These are phyloP conservation scores for Drosophila borborema DNA, from an alignment of 2,888 invertebrate genomes.

Conservation along the genomic window DNA sequence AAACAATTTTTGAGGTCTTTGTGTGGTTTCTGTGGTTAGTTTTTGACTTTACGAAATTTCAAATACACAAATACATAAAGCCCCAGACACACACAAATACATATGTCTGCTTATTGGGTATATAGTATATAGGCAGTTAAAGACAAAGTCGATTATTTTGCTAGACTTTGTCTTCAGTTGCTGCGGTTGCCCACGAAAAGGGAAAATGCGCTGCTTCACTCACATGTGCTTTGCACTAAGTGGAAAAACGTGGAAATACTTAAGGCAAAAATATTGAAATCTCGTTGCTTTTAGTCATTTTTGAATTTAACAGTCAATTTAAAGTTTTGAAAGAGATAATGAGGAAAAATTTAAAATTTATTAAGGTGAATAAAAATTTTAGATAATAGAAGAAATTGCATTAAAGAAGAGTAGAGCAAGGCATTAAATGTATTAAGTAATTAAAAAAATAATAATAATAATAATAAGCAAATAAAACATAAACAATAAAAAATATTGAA, in stretches of 20 bases:
- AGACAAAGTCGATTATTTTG: constrained; percentile 31
- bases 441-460: not conserved
- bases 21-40: constrained; percentile 51
- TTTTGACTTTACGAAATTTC: constrained; percentile 27
- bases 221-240: constrained; percentile 16
- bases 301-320: not conserved
- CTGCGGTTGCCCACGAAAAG: constrained; percentile 28
- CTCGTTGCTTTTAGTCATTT: not conserved
- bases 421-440: not conserved
- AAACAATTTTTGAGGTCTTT: constrained; percentile 32
- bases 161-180: constrained; percentile 23
- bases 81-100: not conserved
- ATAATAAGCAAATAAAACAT: no score
- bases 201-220: constrained; percentile 34
- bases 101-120: no score
- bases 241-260: constrained; percentile 16
- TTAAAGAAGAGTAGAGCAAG: not conserved
- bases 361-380: not conserved
- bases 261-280: not conserved
- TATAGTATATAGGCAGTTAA: constrained; percentile 8
- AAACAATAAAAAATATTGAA: no score
- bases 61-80: constrained; percentile 6
- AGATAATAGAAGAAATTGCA: not conserved
- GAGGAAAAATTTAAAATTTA: not conserved
- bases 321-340: not conserved